Evolutionary conservation across 2,888 invertebrate genomes (phyloP).

Genomic region (Trachelus stipa): DNA sequence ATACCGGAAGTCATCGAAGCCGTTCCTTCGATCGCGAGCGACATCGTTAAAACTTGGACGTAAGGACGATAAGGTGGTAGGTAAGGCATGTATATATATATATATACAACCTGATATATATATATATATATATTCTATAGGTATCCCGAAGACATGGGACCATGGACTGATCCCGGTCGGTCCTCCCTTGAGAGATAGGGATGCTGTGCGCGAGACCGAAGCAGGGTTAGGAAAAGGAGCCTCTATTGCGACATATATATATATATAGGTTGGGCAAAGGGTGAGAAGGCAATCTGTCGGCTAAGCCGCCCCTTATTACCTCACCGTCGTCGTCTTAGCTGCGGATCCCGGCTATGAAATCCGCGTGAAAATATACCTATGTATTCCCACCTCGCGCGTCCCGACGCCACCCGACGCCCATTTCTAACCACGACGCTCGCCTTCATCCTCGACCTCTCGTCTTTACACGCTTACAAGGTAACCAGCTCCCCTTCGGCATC

Average conservation of each 20-base stretch:
- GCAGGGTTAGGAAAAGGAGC: constrained; percentile 39
- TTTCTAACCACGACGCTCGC: background rate
- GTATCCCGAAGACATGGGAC: background rate
- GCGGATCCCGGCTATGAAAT: constrained; percentile 32
- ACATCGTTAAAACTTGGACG: background rate
- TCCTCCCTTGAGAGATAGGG: background rate
- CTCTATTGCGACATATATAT: constrained; percentile 29
- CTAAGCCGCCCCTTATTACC: constrained; percentile 60
- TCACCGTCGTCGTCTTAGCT: constrained; percentile 40
- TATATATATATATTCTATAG: background rate
- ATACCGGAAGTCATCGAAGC: background rate
- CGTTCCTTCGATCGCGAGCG: background rate
- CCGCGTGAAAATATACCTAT: constrained; percentile 45
- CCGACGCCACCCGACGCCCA: background rate
- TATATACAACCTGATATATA: too few species aligned
- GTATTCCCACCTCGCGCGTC: constrained; percentile 18
- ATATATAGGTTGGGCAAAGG: constrained; percentile 29
- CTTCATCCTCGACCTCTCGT: constrained; percentile 6
- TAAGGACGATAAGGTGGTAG: background rate
- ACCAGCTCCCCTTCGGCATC: constrained; percentile 1
- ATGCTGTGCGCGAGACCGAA: constrained; percentile 15
- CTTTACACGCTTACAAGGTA: background rate
- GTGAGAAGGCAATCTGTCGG: constrained; percentile 55
- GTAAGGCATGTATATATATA: background rate
- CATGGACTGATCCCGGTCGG: background rate